Base-by-base conservation (phyloP, 2,888 invertebrate species). In the Polymixis flavicincta region DNA sequence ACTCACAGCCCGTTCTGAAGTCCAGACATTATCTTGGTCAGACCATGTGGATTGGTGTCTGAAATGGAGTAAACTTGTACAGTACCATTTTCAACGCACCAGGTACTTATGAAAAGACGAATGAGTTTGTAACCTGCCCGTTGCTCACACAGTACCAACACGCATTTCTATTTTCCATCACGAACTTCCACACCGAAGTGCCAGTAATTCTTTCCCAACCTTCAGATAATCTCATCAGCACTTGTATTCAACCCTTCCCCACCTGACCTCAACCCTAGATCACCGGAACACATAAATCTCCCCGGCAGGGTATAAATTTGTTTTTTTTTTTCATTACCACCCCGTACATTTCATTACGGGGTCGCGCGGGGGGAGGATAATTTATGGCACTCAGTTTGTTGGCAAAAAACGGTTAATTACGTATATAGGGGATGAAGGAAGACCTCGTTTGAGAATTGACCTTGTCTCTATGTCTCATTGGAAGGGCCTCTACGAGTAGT, bases 291-390 rank as follows among this genome's bases (percentile, higher is more conserved):
- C 80, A 87, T 87, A 88, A 87, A 87, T 87, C 88, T 78, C 67
- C 48, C 25, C 69, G 50, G 65, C 75, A 69, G 76, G 71, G 82
- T 73, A 88, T 87, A 88, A 86, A 87, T 87, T 87, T 82, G 87
- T 84, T 87, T 87, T 87, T 87, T 69, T 86, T 87, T 88, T 88
- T 87, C 80, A 84, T 86, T 84, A 84, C 75, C 85, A 78, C 63
- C 74, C 72, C 86, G 85, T 76, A 86, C 86, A 86, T 87, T 87
- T 87, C 87, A 88, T 88, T 88, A 88, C 85, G 71, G 80, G 80
- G 70, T 67, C 68, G 80, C 54, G 61, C 54, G 77, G 59, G 74
- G 79, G 70, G 72, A n/a, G 68, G 66, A 64, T 86, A 86, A 87
- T 87, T 87, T 88, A 87, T 86, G 52, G 70, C 37, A 55, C 66